Percentiles rank a stretch among this genome's conserved stretches.
These are phyloP conservation scores for Neosalanx taihuensis DNA, from an alignment of 2,797 vertebrate species.

Conservation along the genomic window DNA sequence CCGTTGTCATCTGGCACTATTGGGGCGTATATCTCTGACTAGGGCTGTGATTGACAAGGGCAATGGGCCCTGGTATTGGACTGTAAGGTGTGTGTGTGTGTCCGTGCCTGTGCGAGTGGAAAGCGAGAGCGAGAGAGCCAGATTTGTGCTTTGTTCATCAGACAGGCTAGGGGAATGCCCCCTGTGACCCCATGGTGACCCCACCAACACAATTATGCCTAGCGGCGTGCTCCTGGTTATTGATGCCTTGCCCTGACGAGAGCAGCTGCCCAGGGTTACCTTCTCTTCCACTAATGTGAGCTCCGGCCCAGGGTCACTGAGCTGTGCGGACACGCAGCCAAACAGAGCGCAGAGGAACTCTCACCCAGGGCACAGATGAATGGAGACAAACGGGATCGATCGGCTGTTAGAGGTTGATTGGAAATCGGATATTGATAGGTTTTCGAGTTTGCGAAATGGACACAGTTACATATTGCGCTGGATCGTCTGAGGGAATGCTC, in stretches of 20 bases:
- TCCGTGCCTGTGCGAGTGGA: neutral
- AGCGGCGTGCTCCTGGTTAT: conserved; percentile 68
- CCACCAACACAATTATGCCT: conserved; percentile 74
- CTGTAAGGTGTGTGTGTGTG: conserved; percentile 44
- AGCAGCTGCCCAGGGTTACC: conserved; percentile 65
- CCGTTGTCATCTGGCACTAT: conserved; percentile 37
- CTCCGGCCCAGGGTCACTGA: conserved; percentile 43
- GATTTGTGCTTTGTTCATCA: conserved; percentile 75
- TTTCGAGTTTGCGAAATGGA: conserved; percentile 7
- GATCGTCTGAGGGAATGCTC: neutral
- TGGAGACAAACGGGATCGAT: conserved; percentile 2
- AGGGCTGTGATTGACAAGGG: conserved; percentile 69
- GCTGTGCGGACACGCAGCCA: conserved; percentile 46
- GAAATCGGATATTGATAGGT: conserved; percentile 21
- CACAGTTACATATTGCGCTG: neutral
- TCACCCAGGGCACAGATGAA: neutral
- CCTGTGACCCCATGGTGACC: conserved; percentile 60
- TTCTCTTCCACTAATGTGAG: conserved; percentile 61
- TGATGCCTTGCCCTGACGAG: conserved; percentile 69
- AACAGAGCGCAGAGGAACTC: conserved; percentile 25
- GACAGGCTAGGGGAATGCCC: conserved; percentile 69
- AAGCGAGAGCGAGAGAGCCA: conserved; percentile 52
- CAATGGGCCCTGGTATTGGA: conserved; percentile 76
- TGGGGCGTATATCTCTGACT: conserved; percentile 49
- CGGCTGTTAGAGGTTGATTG: conserved; percentile 13